phyloP scores from a whole-genome alignment of 2,888 invertebrate genomes.

The Elegia similella region DNA sequence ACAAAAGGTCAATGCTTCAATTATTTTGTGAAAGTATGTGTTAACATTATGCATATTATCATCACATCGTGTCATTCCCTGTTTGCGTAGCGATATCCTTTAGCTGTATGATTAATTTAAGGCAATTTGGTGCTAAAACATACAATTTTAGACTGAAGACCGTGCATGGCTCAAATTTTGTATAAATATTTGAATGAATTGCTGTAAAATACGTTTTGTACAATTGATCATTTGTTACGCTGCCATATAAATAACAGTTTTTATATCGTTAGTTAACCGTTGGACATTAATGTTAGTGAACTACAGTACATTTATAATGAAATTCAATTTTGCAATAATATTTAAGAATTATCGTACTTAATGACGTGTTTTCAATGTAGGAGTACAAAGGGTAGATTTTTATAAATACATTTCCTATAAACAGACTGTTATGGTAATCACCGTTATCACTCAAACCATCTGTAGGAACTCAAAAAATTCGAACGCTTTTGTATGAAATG shows the following conservation, averaged over 20 bases:
- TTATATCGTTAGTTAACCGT: background rate
- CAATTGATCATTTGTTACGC: constrained; percentile 17
- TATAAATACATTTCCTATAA: background rate
- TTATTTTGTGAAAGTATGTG: constrained; percentile 12
- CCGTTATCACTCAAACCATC: too few relatives aligned
- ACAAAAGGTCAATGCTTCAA: background rate
- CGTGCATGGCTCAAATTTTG: constrained; percentile 60
- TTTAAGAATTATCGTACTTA: constrained; percentile 14
- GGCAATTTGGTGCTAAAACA: constrained; percentile 68
- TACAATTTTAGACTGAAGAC: constrained; percentile 61
- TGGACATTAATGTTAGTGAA: constrained; percentile 4
- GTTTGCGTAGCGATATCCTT: constrained; percentile 64
- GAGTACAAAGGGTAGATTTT: constrained; percentile 15
- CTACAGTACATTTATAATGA: constrained; percentile 22
- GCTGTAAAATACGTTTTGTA: constrained; percentile 30
- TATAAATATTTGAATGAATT: constrained; percentile 40
- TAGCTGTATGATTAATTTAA: constrained; percentile 57
- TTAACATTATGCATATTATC: constrained; percentile 32
- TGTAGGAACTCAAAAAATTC: too few relatives aligned
- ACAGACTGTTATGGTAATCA: too few relatives aligned
- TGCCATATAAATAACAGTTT: constrained; percentile 2
- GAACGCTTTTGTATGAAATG: too few relatives aligned
- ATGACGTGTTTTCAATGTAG: background rate
- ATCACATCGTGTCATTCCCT: constrained; percentile 74
- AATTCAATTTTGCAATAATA: constrained; percentile 5